Percentiles rank a stretch among this genome's conserved stretches.
Evolutionary conservation across 2,888 invertebrate genomes (phyloP).

Genomic region (Autographa gamma): DNA sequence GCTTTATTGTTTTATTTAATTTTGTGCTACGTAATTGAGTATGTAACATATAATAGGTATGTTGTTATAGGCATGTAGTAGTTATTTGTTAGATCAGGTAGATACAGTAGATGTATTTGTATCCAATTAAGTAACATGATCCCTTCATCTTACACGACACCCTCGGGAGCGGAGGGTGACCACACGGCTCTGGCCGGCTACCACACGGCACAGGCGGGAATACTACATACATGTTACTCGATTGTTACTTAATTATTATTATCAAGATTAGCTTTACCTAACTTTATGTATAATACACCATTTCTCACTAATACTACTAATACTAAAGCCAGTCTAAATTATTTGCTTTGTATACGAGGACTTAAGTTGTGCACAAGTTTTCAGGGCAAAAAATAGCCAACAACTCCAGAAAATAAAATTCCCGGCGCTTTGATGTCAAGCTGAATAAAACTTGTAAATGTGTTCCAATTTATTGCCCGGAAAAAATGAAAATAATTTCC

Average conservation of each 20-base stretch:
- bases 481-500: slow-evolving; percentile 15
- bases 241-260: not conserved
- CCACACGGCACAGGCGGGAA: not conserved
- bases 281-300: not conserved
- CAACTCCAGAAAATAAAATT: not conserved
- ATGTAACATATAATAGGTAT: not conserved
- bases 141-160: slow-evolving; percentile 3
- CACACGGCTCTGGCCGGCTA: not conserved
- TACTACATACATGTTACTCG: not conserved
- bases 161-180: not conserved
- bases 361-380: not conserved
- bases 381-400: not conserved
- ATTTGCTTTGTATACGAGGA: not conserved
- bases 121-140: slow-evolving; percentile 7
- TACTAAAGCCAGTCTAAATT: no score
- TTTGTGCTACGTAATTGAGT: not conserved
- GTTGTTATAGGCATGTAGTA: not conserved
- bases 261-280: not conserved
- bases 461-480: slow-evolving; percentile 1
- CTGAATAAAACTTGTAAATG: slow-evolving; percentile 4
- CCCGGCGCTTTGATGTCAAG: not conserved
- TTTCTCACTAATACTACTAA: no score
- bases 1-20: no score
- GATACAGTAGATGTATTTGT: slow-evolving; percentile 1
- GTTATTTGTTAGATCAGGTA: not conserved